Evolutionary conservation across 37 sponge, comb jelly and placozoan species (phyloP).

Genomic region (Axinella damicornis): DNA sequence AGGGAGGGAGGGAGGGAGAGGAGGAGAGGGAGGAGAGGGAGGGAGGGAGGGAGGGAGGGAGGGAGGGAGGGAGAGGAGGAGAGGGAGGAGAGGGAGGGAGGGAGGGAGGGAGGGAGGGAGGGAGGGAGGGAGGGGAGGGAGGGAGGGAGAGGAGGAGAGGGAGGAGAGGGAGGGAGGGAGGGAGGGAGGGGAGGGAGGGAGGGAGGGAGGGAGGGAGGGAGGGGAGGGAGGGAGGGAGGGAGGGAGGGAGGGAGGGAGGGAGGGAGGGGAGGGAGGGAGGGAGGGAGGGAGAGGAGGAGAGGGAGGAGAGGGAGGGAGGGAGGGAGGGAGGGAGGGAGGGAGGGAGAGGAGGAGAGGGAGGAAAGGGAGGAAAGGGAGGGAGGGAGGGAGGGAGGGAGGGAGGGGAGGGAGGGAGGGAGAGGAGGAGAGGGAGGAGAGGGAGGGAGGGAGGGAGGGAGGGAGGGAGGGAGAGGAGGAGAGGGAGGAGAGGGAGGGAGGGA

Average conservation of each 20-base stretch:
- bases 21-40: constrained; percentile 1
- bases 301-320: no score
- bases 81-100: no score
- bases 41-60: constrained; percentile 8
- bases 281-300: neutral
- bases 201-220: constrained; percentile 13
- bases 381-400: no score
- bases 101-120: neutral
- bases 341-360: no score
- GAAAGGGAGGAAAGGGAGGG: no score
- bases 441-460: no score
- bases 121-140: constrained; percentile 12
- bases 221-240: constrained; percentile 25
- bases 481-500: no score
- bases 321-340: no score
- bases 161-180: constrained; percentile 2
- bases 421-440: no score
- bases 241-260: constrained; percentile 31
- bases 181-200: neutral
- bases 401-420: no score
- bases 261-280: constrained; percentile 50
- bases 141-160: constrained; percentile 14
- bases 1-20: neutral
- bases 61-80: neutral
- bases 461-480: no score